Base-by-base conservation (phyloP, 2,797 vertebrate genomes). In the Rhodeus uyekii region DNA sequence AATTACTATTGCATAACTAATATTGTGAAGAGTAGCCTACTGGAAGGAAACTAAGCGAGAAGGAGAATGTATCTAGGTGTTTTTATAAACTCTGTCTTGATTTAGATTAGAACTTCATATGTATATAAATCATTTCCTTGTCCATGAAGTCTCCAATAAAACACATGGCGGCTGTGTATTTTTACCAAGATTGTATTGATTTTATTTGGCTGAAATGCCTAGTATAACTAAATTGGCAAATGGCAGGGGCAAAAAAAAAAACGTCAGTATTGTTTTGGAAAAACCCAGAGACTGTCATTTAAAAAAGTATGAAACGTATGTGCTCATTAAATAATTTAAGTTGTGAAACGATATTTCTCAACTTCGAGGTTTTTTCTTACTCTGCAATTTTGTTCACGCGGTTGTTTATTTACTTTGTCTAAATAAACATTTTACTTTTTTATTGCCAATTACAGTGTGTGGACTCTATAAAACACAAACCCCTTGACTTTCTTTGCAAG, bases 391-490 rank as follows among this genome's bases (percentile, higher is more conserved):
- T 87, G 72, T 84, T 82, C 38, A 85, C 83, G 19, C 83, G 53
- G 83, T 77, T 87, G 60, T 87, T 83, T 89, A 60, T 76, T 83
- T 87, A 74, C 86, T 87, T 85, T 90, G 89, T 90, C 85, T 84
- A 83, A 90, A 90, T 90, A 90, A 90, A 90, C 89, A 84, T 87
- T 89, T 90, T 86, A 88, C 81, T 85, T 87, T 90, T 85, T 87
- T 90, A 86, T 88, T 88, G 85, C 84, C 83, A 75, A 88, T 83
- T 64, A 32, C 34, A 53, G 13, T 48, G 64, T 60, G 64, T 83
- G 58, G 58, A 64, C 29, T 53, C 36, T 36, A 64, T 69, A 27
- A 78, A 64, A 42, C 53, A 44, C 68, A 65, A 76, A 18, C 27
- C 24, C 14, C n/a, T 0, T n/a, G 12, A 63, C 0, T 19, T 18